Evolutionary conservation across 2,888 invertebrate species (phyloP).

Genomic region (Drosophila percnosoma): DNA sequence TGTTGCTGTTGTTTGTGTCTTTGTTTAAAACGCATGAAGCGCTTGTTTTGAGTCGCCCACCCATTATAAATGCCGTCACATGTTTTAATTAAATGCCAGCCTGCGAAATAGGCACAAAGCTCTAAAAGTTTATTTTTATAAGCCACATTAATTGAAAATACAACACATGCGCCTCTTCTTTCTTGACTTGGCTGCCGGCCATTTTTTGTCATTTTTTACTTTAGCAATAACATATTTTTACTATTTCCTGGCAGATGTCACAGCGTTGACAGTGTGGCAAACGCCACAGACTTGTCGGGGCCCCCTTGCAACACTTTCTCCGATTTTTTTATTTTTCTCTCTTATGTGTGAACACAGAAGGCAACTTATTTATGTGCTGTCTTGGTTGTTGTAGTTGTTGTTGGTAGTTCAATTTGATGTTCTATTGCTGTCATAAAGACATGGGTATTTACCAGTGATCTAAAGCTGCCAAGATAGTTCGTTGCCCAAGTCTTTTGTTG

Average conservation of each 20-base stretch:
- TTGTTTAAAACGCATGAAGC: conserved; percentile 67
- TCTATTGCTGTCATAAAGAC: conserved; percentile 69
- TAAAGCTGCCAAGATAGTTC: conserved; percentile 44
- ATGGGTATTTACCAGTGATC: no score
- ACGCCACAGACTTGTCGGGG: conserved; percentile 4
- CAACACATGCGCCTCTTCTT: conserved; percentile 39
- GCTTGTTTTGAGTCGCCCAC: conserved; percentile 55
- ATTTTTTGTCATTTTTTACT: conserved; percentile 32
- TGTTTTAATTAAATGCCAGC: conserved; percentile 69
- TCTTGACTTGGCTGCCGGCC: conserved; percentile 2
- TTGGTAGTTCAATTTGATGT: conserved; percentile 62
- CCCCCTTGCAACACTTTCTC: conserved; percentile 63
- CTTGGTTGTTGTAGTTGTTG: conserved; percentile 11
- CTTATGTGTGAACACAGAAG: conserved; percentile 41
- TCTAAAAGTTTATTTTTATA: conserved; percentile 61
- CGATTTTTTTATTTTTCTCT: conserved; percentile 11
- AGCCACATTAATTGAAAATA: conserved; percentile 74
- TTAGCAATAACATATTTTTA: conserved; percentile 68
- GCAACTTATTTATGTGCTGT: conserved; percentile 46
- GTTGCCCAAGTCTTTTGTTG: conserved; percentile 75
- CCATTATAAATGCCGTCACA: conserved; percentile 71
- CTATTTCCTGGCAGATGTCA: conserved; percentile 55
- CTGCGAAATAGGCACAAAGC: conserved; percentile 59
- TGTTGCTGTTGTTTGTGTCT: conserved; percentile 43
- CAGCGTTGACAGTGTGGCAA: conserved; percentile 47